Base-by-base conservation (phyloP, 2,113 vertebrate genomes). In the Periophthalmodon schlosseri region DNA sequence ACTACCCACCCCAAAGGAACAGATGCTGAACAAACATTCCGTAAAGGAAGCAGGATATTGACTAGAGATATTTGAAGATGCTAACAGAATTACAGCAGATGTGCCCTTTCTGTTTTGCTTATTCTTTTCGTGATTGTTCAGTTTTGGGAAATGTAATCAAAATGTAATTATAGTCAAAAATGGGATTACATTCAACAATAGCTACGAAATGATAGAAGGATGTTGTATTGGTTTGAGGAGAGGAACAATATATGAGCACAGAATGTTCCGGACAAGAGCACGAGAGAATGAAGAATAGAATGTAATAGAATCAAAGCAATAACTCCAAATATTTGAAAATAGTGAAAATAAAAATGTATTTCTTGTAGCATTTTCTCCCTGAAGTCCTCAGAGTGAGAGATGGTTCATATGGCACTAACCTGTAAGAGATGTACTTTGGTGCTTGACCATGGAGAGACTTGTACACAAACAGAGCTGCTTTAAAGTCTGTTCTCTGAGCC, bases 1-100 rank as follows among this genome's bases (percentile, higher is more conserved):
- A 36, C 28, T 44, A 5, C 50, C 70, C n/a, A 18, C 72, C 49
- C 46, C 63, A 64, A 78, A 74, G 21, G 8, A 77, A 24, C 1
- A 20, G 6, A 52, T 49, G 47, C 47, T 49, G 47, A 49, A 49
- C 13, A 49, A 12, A 49, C 13, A 15, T 49, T 13, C 13, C 47
- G 2, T 5, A 49, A 49, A n/a, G 7, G 9, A 3, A 18, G 39
- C 39, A 44, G 39, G 39, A 44, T 44, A 44, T 44, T 44, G 39
- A 44, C 39, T 28, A 44, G 39, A 44, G 39, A 44, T 10, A 44
- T 44, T 44, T 44, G 39, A 44, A 44, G 39, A 44, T 44, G 8
- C 39, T 44, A 44, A 2, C 9, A 10, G 8, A 44, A 44, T 44
- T 44, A 44, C 39, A 44, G 8, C 39, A 66, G 36, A 66, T 49